phyloP scores from a whole-genome alignment of 2,113 vertebrate species.

The Platichthys flesus region DNA sequence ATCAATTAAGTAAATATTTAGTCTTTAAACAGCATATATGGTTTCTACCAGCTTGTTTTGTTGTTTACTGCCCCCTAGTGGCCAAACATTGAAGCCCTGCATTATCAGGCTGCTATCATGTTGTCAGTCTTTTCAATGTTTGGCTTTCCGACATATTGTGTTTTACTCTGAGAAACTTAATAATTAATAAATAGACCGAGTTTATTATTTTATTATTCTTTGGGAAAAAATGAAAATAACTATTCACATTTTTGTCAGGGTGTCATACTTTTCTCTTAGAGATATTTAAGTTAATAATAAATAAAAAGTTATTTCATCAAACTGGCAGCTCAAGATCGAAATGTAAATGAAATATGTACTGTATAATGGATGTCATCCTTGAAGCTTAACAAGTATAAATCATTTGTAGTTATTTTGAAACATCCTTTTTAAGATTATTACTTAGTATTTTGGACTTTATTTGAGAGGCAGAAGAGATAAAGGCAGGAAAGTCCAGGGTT shows the following conservation, averaged over 20 bases:
- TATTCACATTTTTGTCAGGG: too few relatives aligned
- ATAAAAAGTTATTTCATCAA: background rate
- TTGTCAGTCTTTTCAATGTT: too few relatives aligned
- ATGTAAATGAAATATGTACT: background rate
- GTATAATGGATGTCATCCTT: background rate
- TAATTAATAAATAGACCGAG: background rate
- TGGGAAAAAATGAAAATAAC: too few relatives aligned
- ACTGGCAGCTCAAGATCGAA: background rate
- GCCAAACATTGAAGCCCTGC: background rate
- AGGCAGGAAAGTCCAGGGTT: background rate
- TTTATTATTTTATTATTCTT: too few relatives aligned
- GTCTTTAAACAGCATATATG: background rate
- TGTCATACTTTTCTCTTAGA: too few relatives aligned
- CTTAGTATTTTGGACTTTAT: background rate
- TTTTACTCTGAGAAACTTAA: too few relatives aligned
- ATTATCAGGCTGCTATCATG: too few relatives aligned
- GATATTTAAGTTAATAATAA: too few relatives aligned
- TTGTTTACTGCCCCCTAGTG: constrained; percentile 11
- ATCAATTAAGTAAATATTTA: background rate
- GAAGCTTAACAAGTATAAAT: background rate
- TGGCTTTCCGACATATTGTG: too few relatives aligned
- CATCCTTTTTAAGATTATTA: background rate
- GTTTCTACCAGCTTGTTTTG: background rate
- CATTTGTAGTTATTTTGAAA: background rate
- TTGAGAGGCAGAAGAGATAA: background rate